A percentile compares a stretch with the other conserved stretches of the same genome.
phyloP scores from a whole-genome alignment of 2,888 invertebrate genomes.

The Melanostoma mellinum region DNA sequence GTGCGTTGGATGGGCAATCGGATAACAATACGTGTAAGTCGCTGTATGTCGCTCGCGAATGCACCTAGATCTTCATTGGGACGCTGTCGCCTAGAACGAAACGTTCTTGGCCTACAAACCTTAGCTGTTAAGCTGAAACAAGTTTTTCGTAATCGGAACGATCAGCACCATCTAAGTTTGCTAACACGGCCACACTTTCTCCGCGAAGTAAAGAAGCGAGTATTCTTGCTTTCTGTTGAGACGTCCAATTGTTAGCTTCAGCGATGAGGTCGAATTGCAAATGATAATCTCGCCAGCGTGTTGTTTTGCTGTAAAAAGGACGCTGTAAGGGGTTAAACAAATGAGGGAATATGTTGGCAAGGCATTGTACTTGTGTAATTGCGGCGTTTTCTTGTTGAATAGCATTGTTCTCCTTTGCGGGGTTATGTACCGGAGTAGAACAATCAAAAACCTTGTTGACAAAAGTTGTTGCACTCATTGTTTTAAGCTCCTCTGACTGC shows the following conservation, averaged over 20 bases:
- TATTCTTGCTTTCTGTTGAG: conserved; percentile 14
- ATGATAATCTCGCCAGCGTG: too few relatives aligned
- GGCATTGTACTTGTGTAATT: too few relatives aligned
- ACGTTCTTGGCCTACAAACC: conserved; percentile 25
- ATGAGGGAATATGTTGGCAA: too few relatives aligned
- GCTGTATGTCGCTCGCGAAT: conserved; percentile 1
- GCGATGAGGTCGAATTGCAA: too few relatives aligned
- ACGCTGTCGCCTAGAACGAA: conserved; percentile 40
- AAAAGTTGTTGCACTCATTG: too few relatives aligned
- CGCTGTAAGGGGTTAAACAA: background rate
- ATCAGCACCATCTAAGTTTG: background rate
- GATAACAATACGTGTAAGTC: conserved; percentile 16
- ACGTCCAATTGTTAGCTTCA: conserved; percentile 1
- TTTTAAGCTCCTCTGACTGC: too few relatives aligned
- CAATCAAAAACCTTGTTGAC: too few relatives aligned
- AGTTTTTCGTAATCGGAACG: conserved; percentile 8
- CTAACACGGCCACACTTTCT: conserved; percentile 6
- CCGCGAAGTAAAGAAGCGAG: background rate
- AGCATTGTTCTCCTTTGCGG: too few relatives aligned
- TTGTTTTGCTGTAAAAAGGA: too few relatives aligned
- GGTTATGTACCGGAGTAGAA: too few relatives aligned
- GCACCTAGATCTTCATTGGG: conserved; percentile 25
- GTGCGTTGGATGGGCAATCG: conserved; percentile 13
- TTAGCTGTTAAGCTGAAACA: conserved; percentile 6
- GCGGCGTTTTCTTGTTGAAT: too few relatives aligned